Evolutionary conservation across 2,888 invertebrate species (phyloP).

Genomic region (Dynastes hyllus): DNA sequence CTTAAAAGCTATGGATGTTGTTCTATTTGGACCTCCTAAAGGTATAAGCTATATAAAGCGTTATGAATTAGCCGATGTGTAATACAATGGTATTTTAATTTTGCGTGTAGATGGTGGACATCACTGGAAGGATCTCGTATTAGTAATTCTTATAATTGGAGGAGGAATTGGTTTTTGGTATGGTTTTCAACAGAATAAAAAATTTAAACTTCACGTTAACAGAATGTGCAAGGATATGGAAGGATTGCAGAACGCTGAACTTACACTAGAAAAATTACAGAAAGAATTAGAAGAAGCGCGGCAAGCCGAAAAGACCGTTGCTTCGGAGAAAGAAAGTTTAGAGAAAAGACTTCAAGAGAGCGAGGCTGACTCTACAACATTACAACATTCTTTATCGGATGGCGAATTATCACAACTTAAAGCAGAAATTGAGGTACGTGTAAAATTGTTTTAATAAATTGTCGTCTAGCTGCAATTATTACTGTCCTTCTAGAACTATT

Average conservation of each 20-base stretch:
- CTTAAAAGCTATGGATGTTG: constrained; percentile 98
- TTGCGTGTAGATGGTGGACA: constrained; percentile 65
- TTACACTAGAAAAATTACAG: constrained; percentile 89
- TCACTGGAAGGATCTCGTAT: constrained; percentile 89
- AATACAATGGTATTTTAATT: neutral
- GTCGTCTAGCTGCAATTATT: no score
- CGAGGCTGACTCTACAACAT: constrained; percentile 75
- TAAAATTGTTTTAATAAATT: no score
- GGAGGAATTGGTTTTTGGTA: constrained; percentile 94
- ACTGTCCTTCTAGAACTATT: no score
- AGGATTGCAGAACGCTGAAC: constrained; percentile 90
- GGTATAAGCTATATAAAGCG: constrained; percentile 73
- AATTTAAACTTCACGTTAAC: constrained; percentile 88
- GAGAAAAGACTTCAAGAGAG: constrained; percentile 87
- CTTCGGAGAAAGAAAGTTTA: constrained; percentile 86
- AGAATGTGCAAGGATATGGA: constrained; percentile 97
- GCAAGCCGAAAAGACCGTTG: constrained; percentile 86
- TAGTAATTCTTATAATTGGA: constrained; percentile 87
- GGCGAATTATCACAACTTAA: constrained; percentile 87
- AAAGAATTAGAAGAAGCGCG: constrained; percentile 88
- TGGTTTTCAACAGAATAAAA: constrained; percentile 92
- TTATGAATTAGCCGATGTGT: neutral
- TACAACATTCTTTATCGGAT: constrained; percentile 86
- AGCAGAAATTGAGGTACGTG: constrained; percentile 84
- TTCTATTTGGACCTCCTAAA: constrained; percentile 98